These are phyloP conservation scores for Dicrostonyx torquatus DNA, from an alignment of 2,797 vertebrate species.

Conservation along the genomic window DNA sequence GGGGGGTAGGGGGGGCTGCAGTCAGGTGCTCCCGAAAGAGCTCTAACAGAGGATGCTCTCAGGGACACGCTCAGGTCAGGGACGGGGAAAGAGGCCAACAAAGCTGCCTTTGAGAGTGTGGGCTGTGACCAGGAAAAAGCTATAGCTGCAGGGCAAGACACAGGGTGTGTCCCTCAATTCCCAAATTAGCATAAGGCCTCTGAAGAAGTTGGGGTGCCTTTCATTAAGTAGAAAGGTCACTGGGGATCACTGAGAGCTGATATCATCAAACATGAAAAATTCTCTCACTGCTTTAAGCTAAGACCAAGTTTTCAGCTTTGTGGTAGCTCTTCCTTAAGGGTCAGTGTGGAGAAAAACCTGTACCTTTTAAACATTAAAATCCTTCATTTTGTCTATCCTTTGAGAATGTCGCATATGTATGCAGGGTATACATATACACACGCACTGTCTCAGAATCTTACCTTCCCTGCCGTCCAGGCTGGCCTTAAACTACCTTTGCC, in stretches of 20 bases:
- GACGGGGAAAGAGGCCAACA: not conserved
- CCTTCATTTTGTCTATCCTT: not conserved
- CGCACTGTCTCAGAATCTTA: not conserved
- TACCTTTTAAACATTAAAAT: not conserved
- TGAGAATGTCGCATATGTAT: not conserved
- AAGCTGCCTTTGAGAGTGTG: not conserved
- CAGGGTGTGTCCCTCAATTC: not conserved
- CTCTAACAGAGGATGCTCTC: not conserved
- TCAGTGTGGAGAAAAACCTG: not conserved
- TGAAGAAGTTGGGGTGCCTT: not conserved
- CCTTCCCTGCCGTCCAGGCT: not conserved
- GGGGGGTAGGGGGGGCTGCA: not conserved
- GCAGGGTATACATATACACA: not conserved
- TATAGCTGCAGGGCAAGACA: no score
- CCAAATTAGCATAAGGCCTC: not conserved
- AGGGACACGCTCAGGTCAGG: not conserved
- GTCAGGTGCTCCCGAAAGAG: not conserved
- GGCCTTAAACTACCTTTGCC: not conserved
- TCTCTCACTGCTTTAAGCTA: not conserved
- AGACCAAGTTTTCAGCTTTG: not conserved
- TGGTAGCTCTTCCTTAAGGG: not conserved
- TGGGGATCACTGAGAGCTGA: not conserved
- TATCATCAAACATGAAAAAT: not conserved
- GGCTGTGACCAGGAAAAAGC: not conserved
- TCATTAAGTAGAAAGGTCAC: not conserved